A percentile compares a stretch with the other conserved stretches of the same genome.
phyloP scores from a whole-genome alignment of 2,888 invertebrate genomes.

The Callinectes sapidus region DNA sequence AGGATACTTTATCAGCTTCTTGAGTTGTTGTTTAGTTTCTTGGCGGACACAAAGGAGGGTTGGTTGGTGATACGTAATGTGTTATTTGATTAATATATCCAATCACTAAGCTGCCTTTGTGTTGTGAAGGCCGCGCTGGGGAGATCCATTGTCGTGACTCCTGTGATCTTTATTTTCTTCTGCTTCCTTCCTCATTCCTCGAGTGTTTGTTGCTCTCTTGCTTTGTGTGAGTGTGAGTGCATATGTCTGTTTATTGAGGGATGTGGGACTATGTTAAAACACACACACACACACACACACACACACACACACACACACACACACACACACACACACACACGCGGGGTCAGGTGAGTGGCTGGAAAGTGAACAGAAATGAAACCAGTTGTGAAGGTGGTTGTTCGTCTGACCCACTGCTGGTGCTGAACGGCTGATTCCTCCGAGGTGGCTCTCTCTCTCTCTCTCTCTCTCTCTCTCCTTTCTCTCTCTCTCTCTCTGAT shows the following conservation, averaged over 20 bases:
- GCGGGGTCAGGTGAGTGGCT: neutral
- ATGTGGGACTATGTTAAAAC: neutral
- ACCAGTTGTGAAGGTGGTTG: constrained; percentile 47
- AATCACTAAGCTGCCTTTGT: neutral
- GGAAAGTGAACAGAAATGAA: constrained; percentile 53
- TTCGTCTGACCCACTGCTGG: constrained; percentile 44
- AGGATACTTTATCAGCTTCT: neutral
- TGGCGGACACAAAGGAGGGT: neutral
- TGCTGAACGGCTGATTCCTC: neutral
- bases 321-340: constrained; percentile 46
- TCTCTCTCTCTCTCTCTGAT: neutral
- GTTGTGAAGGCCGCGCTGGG: neutral
- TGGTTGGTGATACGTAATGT: neutral
- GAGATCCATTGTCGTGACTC: neutral
- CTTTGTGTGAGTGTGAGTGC: neutral
- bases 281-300: constrained; percentile 45
- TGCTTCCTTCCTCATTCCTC: neutral
- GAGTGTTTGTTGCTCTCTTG: neutral
- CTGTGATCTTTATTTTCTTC: neutral
- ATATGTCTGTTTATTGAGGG: neutral
- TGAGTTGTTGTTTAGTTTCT: neutral
- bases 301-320: constrained; percentile 35
- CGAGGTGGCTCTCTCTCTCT: constrained; percentile 2
- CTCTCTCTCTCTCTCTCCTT: neutral
- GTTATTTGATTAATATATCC: neutral